These are phyloP conservation scores for Lathronympha strigana DNA, from an alignment of 2,888 invertebrate genomes.

Conservation along the genomic window DNA sequence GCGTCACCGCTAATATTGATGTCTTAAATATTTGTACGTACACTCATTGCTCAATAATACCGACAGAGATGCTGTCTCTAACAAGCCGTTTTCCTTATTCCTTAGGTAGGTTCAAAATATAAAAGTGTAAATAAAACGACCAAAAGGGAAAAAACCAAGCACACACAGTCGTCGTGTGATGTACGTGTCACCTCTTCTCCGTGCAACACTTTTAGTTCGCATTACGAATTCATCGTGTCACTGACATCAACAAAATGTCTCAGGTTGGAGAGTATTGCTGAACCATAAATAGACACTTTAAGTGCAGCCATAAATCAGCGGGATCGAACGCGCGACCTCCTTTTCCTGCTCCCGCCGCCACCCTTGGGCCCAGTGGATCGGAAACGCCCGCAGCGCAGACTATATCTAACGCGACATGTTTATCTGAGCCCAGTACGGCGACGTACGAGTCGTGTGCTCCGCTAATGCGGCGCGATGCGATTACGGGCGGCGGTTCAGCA, in stretches of 20 bases:
- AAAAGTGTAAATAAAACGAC: too few species aligned
- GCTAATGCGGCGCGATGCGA: constrained; percentile 7
- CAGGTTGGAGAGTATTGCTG: background rate
- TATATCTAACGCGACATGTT: constrained; percentile 12
- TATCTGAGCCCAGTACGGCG: background rate
- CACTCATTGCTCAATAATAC: too few species aligned
- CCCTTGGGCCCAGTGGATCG: constrained; percentile 12
- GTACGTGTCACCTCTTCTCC: too few species aligned
- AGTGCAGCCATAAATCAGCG: constrained; percentile 37
- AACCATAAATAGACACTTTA: constrained; percentile 32
- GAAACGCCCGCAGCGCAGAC: constrained; percentile 30
- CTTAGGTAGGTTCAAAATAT: too few species aligned
- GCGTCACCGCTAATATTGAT: too few species aligned
- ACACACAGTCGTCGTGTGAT: too few species aligned
- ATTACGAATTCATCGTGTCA: too few species aligned
- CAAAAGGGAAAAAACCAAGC: too few species aligned
- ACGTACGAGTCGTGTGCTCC: background rate
- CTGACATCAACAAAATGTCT: background rate
- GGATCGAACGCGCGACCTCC: constrained; percentile 32
- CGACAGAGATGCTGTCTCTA: too few species aligned
- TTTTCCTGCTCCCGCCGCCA: constrained; percentile 25
- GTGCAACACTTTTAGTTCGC: too few species aligned
- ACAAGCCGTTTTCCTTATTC: too few species aligned
- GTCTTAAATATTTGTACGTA: too few species aligned
- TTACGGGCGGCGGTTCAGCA: background rate